A percentile compares a stretch with the other conserved stretches of the same genome.
phyloP scores from a whole-genome alignment of 2,888 invertebrate species.

The Rhodophaea formosa region DNA sequence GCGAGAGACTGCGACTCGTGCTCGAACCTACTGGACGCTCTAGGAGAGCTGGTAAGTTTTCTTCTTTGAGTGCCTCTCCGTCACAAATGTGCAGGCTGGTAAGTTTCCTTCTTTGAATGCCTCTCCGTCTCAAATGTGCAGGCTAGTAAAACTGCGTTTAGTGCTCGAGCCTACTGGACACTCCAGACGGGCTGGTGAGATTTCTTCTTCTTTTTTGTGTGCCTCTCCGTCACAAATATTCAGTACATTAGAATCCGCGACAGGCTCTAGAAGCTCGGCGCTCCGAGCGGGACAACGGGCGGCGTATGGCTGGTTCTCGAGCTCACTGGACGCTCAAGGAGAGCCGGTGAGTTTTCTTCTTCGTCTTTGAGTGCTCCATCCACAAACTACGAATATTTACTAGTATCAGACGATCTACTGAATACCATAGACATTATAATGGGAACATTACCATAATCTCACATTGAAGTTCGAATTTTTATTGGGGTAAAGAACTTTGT shows the following conservation, averaged over 20 bases:
- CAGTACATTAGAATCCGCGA: too few relatives aligned
- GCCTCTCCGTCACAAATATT: too few relatives aligned
- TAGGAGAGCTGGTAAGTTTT: constrained; percentile 83
- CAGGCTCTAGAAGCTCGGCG: constrained; percentile 85
- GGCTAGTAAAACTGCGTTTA: constrained; percentile 86
- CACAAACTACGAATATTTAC: too few relatives aligned
- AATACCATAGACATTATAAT: too few relatives aligned
- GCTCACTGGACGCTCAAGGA: constrained; percentile 94
- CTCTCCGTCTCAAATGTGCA: too few relatives aligned
- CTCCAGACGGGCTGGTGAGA: constrained; percentile 85
- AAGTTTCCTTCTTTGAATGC: constrained; percentile 19
- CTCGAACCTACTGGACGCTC: constrained; percentile 97
- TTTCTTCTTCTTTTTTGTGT: neutral
- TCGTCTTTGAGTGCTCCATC: neutral
- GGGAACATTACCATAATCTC: too few relatives aligned
- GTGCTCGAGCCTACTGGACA: constrained; percentile 98
- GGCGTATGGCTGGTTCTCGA: constrained; percentile 98
- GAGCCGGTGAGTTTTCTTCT: constrained; percentile 77
- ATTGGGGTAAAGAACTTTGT: too few relatives aligned
- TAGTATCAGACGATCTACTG: too few relatives aligned
- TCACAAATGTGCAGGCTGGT: too few relatives aligned
- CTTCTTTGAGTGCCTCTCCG: neutral
- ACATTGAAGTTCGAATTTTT: too few relatives aligned
- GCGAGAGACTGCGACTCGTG: constrained; percentile 95
- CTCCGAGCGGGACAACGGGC: too few relatives aligned